Evolutionary conservation across 2,113 vertebrate genomes (phyloP), one percentile per base, ranked within the genome.

Genomic region (Prinia subflava): DNA sequence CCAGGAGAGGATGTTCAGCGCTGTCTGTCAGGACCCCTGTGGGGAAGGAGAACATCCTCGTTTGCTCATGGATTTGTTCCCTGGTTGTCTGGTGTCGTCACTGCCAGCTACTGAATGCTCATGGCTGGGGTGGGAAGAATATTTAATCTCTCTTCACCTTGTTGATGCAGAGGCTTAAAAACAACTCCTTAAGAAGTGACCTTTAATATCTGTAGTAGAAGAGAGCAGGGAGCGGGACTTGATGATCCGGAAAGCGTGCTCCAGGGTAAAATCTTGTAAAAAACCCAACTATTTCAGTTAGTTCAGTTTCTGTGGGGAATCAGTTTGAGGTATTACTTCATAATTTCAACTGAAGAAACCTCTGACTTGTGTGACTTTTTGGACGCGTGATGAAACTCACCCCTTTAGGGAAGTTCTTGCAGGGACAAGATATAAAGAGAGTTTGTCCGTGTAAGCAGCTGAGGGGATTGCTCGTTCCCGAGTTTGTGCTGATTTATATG

Each of bases 1-100:
- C 41, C 2, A 0, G 0, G 0, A 14, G 87, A 46, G 52, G 37
- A 24, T 13, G 27, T 6, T 22, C 23, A 0, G 0, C 17, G 55
- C 28, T 2, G 14, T 31, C 31, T 37, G 52, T 23, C 9, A 1
- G 19, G 24, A 12, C 2, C 28, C 24, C 0, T 2, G 8, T 9
- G 46, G 83, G n/a, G 15, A 77, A 59, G 75, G 39, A 76, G 35
- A 23, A 16, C 23, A 18, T 83, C 63, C 59, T 62, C 8, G 0
- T 74, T 35, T 63, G 56, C 62, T 68, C 1, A 0, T 16, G 47
- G 33, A 12, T 39, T 84, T 42, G 11, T 67, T 78, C 56, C 53
- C 63, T 49, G 57, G 15, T 2, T 1, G 4, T 31, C 69, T 56
- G 60, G 5, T 69, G 50, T 85, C 0, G 0, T 44, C 2, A 1